Evolutionary conservation across 1,140 invertebrate genomes (phyloP).

Genomic region (Eulimnadia texana): DNA sequence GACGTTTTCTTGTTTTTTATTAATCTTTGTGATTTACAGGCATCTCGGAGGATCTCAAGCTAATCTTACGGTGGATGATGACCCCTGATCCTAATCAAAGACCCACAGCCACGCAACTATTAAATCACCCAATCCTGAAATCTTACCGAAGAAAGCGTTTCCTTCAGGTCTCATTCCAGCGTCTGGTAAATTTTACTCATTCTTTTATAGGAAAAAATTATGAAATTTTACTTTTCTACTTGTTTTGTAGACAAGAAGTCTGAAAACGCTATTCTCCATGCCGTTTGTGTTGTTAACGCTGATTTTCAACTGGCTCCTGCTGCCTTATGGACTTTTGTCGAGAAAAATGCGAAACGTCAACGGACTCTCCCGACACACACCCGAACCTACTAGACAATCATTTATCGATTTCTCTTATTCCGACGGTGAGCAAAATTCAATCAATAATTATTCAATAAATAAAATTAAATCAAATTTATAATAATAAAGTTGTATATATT

Average conservation of each 20-base stretch:
- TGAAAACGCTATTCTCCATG: background rate
- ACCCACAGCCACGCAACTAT: constrained; percentile 37
- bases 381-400: too few species aligned
- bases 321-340: background rate
- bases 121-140: constrained; percentile 25
- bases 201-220: background rate
- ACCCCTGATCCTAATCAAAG: constrained; percentile 34
- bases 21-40: constrained; percentile 23
- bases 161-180: background rate
- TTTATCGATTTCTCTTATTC: too few species aligned
- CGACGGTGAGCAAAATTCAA: too few species aligned
- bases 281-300: background rate
- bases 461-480: too few species aligned
- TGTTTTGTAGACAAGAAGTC: too few species aligned
- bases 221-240: too few species aligned
- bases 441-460: too few species aligned
- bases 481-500: background rate
- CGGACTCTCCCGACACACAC: too few species aligned
- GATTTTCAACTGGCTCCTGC: background rate
- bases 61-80: constrained; percentile 42
- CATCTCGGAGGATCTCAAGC: constrained; percentile 37
- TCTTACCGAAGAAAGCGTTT: background rate
- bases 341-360: too few species aligned
- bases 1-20: background rate
- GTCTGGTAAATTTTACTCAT: background rate